Conservation (phyloP, 1,140 invertebrate genomes). For the Teleogryllus occipitalis region DNA sequence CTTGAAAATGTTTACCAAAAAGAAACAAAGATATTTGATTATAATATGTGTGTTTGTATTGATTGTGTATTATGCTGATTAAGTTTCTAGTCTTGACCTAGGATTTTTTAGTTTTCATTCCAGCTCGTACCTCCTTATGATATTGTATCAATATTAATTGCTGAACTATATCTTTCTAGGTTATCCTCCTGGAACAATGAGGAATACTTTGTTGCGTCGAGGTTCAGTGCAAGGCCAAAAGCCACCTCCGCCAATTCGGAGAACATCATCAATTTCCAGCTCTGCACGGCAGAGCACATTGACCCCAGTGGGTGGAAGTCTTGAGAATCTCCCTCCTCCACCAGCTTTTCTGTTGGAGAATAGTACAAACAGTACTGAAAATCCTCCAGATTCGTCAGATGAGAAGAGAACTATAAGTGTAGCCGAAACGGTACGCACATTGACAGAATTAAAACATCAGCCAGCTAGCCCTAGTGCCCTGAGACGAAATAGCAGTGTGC, state of each 20-base stretch:
- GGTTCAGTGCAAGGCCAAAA: slow-evolving; percentile 57
- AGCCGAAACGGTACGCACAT: slow-evolving; percentile 76
- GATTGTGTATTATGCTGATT: too few relatives aligned
- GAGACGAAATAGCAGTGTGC: slow-evolving; percentile 47
- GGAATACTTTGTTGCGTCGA: slow-evolving; percentile 41
- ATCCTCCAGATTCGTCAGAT: slow-evolving; percentile 28
- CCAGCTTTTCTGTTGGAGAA: slow-evolving; percentile 71
- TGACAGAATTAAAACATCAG: slow-evolving; percentile 76
- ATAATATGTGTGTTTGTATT: too few relatives aligned
- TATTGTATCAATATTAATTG: background rate
- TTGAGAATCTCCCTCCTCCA: slow-evolving; percentile 70
- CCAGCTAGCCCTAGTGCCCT: slow-evolving; percentile 73
- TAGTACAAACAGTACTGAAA: slow-evolving; percentile 32
- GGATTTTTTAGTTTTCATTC: too few relatives aligned
- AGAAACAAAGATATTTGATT: too few relatives aligned
- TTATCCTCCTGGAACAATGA: slow-evolving; percentile 35
- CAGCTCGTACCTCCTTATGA: background rate
- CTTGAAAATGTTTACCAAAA: too few relatives aligned
- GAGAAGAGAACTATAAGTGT: slow-evolving; percentile 45
- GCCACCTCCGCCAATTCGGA: slow-evolving; percentile 73
- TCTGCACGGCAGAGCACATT: slow-evolving; percentile 28
- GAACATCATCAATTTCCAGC: slow-evolving; percentile 72
- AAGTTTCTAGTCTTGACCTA: too few relatives aligned
- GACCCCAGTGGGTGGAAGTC: slow-evolving; percentile 29
- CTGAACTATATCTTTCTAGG: slow-evolving; percentile 26